Conservation (phyloP, 1,140 invertebrate genomes). For the Drosophila pandora region DNA sequence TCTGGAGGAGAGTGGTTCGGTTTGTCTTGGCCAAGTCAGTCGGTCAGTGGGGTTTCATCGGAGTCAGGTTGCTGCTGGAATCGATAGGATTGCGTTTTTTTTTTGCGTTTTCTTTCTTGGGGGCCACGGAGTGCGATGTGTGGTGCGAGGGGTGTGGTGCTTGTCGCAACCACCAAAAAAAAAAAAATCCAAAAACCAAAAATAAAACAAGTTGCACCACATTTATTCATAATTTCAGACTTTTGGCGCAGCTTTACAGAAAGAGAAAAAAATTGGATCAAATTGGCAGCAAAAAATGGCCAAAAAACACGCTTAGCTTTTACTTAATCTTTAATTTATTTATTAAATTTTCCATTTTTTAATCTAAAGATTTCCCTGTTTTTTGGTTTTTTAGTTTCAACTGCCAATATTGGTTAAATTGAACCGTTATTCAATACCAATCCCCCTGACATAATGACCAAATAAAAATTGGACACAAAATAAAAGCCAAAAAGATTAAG, state of each 20-base stretch:
- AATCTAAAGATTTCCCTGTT: not conserved
- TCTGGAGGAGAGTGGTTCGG: slow-evolving; percentile 27
- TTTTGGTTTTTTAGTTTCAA: slow-evolving; percentile 2
- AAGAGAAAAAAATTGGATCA: not conserved
- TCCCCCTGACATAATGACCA: slow-evolving; percentile 65
- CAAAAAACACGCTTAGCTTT: not conserved
- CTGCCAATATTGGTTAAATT: slow-evolving; percentile 30
- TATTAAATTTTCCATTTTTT: not conserved
- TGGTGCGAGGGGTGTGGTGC: slow-evolving; percentile 9
- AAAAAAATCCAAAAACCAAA: slow-evolving; percentile 22
- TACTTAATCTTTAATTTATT: not conserved
- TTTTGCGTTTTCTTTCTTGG: not conserved
- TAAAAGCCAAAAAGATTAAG: slow-evolving; percentile 13
- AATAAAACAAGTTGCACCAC: slow-evolving; percentile 62
- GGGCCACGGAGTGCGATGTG: not conserved
- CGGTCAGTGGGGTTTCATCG: slow-evolving; percentile 44
- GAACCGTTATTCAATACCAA: slow-evolving; percentile 42
- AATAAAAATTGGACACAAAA: slow-evolving; percentile 10
- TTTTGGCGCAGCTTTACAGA: slow-evolving; percentile 4
- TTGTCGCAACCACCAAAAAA: slow-evolving; percentile 4
- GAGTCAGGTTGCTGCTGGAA: slow-evolving; percentile 50
- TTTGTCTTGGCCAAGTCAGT: slow-evolving; percentile 27
- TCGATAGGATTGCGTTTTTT: slow-evolving; percentile 39
- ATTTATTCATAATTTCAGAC: slow-evolving; percentile 61
- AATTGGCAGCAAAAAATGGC: not conserved